Evolutionary conservation across 2,113 vertebrate genomes (phyloP).

Genomic region (Seriola dumerili): DNA sequence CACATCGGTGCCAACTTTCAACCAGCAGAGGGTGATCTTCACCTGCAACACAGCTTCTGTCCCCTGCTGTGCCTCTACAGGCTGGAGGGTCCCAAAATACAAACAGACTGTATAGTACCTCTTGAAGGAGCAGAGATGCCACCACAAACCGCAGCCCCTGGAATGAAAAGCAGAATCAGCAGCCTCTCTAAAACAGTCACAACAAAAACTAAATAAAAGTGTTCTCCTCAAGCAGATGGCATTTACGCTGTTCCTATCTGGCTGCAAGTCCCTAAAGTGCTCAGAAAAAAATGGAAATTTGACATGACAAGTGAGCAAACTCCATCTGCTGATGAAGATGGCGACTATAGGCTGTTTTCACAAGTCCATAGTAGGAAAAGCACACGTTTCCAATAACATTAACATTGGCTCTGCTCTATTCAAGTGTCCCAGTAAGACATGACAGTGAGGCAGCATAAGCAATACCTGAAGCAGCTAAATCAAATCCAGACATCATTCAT

Average conservation of each 20-base stretch:
- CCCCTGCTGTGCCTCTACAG: not conserved
- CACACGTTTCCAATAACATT: not conserved
- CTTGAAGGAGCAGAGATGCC: not conserved
- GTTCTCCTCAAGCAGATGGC: not conserved
- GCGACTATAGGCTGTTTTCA: too few relatives aligned
- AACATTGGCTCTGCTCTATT: not conserved
- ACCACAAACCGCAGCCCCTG: not conserved
- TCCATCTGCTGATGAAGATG: not conserved
- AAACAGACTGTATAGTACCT: not conserved
- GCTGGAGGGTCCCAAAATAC: not conserved
- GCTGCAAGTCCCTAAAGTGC: not conserved
- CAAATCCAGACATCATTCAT: too few relatives aligned
- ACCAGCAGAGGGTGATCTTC: conserved; percentile 68
- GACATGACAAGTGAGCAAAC: not conserved
- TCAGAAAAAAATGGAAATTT: not conserved
- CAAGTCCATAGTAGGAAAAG: not conserved
- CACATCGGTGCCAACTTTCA: not conserved
- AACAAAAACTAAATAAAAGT: too few relatives aligned
- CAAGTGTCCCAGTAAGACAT: not conserved
- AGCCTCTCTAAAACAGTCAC: not conserved
- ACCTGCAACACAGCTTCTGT: not conserved
- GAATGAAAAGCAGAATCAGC: not conserved
- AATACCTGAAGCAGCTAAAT: too few relatives aligned
- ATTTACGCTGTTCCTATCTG: not conserved
- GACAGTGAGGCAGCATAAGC: not conserved